These are phyloP conservation scores for Hemistola chrysoprasaria DNA, from an alignment of 2,888 invertebrate species.

Conservation along the genomic window DNA sequence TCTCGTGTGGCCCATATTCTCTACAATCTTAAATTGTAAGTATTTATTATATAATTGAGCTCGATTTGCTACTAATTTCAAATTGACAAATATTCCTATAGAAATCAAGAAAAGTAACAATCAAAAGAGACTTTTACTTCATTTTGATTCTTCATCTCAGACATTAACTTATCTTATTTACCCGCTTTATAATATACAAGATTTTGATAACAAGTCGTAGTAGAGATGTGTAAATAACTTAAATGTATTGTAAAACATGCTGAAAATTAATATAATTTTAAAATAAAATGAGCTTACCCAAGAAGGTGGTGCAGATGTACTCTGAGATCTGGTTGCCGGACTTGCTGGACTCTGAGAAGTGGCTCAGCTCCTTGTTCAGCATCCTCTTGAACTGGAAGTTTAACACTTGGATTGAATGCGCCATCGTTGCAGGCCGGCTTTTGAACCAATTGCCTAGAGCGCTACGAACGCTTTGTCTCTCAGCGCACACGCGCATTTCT, in stretches of 20 bases:
- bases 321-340: slow-evolving; percentile 99
- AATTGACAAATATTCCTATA: too few relatives aligned
- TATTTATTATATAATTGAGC: too few relatives aligned
- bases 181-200: too few relatives aligned
- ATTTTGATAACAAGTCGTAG: too few relatives aligned
- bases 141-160: too few relatives aligned
- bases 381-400: slow-evolving; percentile 97
- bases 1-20: too few relatives aligned
- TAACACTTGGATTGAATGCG: slow-evolving; percentile 72
- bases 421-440: slow-evolving; percentile 61
- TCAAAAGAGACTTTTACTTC: too few relatives aligned
- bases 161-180: too few relatives aligned
- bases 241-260: background rate
- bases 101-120: too few relatives aligned
- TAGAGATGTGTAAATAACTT: too few relatives aligned
- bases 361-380: slow-evolving; percentile 99
- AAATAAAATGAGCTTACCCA: slow-evolving; percentile 87
- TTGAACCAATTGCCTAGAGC: slow-evolving; percentile 65
- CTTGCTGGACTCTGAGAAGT: slow-evolving; percentile 99
- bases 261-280: background rate
- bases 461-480: slow-evolving; percentile 65
- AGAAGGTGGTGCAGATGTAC: slow-evolving; percentile 99
- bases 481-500: slow-evolving; percentile 76
- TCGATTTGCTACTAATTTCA: too few relatives aligned
- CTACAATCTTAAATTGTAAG: too few relatives aligned